Evolutionary conservation across 2,113 vertebrate species (phyloP), one percentile per base, ranked within the genome.

Genomic region (Alethe diademata): DNA sequence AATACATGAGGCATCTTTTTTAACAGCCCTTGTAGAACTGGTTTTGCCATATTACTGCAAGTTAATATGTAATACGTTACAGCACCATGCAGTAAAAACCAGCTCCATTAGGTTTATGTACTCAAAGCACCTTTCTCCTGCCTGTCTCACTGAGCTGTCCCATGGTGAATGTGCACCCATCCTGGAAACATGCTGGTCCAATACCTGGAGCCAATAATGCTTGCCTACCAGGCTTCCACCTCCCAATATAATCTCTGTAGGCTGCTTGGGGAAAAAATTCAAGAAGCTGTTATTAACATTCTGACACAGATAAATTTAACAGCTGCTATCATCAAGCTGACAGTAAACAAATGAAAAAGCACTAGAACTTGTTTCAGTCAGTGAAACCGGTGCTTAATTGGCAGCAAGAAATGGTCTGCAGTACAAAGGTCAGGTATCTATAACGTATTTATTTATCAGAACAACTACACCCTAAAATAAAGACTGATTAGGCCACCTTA

Each of bases 1-100:
- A 67, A 78, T 6, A 9, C 15, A 69, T 20, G 57, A 91, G 61
- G 25, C 71, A 81, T 78, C n/a, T 65, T 91, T 83, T 75, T 48
- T 36, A 72, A 64, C 5, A 57, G 82, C 45, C 88, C 92, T 74
- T 18, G 86, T 62, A 89, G 53, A 92, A 97, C 95, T 90, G 88
- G 96, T 97, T 97, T 92, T 56, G 87, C 95, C 38, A 47, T 85
- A 88, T 70, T 72, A 61, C 80, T 82, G 14, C 19, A 28, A 64
- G 89, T 93, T 96, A 94, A 93, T 96, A 86, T 86, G 67, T 91
- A 92, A 96, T 93, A 65, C 1, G 6, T 23, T 45, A 58, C 8
- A 76, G 66, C 8, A 28, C n/a, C 3, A 0, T 6, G 45, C 58
- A 91, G 43, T 64, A 57, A 91, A 91, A 75, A 65, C 15, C 47